Conservation (phyloP, 2,797 vertebrate species). For the Echiichthys vipera region DNA sequence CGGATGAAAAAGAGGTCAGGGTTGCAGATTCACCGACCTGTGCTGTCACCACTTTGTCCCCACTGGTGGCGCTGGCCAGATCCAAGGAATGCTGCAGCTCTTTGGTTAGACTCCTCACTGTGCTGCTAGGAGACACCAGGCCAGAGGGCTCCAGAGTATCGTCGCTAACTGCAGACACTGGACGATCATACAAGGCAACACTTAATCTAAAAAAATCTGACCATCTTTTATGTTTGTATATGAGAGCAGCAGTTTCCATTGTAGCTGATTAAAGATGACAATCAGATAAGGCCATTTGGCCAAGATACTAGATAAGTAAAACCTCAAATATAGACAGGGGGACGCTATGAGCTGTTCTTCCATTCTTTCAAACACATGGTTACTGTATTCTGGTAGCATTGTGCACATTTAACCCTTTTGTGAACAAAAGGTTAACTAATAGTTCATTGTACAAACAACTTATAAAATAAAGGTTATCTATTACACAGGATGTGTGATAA, state of each 20-base stretch:
- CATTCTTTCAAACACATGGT: background rate
- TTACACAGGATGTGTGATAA: background rate
- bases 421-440: background rate
- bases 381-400: background rate
- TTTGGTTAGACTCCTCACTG: slow-evolving; percentile 88
- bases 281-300: background rate
- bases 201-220: background rate
- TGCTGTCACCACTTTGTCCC: slow-evolving; percentile 96
- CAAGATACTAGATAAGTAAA: background rate
- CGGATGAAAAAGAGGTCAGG: background rate
- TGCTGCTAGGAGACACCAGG: slow-evolving; percentile 88
- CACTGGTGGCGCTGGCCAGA: slow-evolving; percentile 96
- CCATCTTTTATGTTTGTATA: background rate
- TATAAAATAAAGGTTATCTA: background rate
- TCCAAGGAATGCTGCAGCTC: slow-evolving; percentile 97
- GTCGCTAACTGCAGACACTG: slow-evolving; percentile 79
- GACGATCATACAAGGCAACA: slow-evolving; percentile 35
- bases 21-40: slow-evolving; percentile 84
- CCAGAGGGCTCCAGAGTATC: slow-evolving; percentile 86
- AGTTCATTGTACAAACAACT: background rate
- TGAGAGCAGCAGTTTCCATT: background rate
- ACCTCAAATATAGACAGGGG: background rate
- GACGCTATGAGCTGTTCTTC: background rate
- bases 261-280: background rate
- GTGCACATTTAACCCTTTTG: background rate